A percentile compares a stretch with the other conserved stretches of the same genome.
Conservation (phyloP, 2,888 invertebrate species). For the Saturnia pavonia region DNA sequence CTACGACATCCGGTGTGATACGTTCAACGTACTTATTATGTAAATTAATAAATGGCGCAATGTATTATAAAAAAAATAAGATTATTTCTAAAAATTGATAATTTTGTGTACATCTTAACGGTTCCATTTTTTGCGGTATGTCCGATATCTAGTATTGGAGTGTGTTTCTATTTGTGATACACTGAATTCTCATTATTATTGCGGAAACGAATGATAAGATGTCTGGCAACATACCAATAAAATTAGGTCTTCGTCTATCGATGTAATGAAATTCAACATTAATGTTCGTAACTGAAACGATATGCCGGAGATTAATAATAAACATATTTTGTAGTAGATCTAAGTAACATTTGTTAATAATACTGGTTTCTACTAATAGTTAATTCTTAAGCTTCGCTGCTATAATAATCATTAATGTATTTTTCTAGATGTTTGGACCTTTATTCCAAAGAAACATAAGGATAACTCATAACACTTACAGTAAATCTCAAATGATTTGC, state of each 20-base stretch:
- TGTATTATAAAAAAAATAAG: background rate
- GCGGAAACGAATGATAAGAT: constrained; percentile 9
- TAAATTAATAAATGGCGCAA: background rate
- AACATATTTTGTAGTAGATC: background rate
- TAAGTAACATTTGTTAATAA: background rate
- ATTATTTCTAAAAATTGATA: background rate
- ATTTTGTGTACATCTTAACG: background rate
- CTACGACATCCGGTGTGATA: background rate
- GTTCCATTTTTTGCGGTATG: background rate
- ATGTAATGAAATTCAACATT: background rate
- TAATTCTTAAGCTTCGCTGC: background rate
- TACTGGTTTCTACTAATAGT: background rate
- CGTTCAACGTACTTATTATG: background rate
- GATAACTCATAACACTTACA: background rate
- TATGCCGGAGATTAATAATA: background rate
- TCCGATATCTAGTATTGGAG: background rate
- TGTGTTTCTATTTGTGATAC: constrained; percentile 10
- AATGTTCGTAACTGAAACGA: background rate
- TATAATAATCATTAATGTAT: background rate
- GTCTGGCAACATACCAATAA: background rate
- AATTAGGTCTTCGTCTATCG: constrained; percentile 6
- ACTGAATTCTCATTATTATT: background rate
- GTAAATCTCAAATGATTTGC: background rate
- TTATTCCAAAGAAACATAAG: no score
- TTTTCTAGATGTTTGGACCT: background rate